phyloP scores from a whole-genome alignment of 2,888 invertebrate genomes.

The Abrostola triplasia region DNA sequence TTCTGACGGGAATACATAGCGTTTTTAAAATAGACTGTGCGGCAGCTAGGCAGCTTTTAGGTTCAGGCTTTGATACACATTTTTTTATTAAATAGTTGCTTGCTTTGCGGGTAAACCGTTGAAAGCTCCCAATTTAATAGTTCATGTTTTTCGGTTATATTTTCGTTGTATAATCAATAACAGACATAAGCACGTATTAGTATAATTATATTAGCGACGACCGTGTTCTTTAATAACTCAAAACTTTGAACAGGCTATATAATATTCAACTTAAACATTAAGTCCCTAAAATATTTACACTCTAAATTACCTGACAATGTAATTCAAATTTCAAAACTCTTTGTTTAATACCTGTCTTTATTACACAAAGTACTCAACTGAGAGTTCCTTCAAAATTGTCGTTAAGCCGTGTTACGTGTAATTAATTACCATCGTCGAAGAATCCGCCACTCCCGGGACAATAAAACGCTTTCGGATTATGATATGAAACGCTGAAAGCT shows the following conservation, averaged over 20 bases:
- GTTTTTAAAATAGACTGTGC: not conserved
- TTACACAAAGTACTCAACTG: constrained; percentile 66
- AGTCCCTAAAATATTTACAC: constrained; percentile 22
- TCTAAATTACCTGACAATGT: constrained; percentile 54
- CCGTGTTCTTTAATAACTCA: not conserved
- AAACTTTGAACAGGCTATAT: not conserved
- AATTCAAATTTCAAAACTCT: constrained; percentile 63
- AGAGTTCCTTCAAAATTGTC: constrained; percentile 68
- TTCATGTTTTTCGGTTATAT: too few relatives aligned
- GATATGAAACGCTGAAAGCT: constrained; percentile 84
- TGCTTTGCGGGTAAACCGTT: too few relatives aligned
- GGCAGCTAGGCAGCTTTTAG: too few relatives aligned
- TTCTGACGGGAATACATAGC: not conserved
- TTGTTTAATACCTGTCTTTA: constrained; percentile 66
- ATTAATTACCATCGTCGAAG: constrained; percentile 74
- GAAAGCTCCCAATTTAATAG: too few relatives aligned
- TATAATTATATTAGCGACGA: not conserved
- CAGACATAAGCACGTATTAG: not conserved
- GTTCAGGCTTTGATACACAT: too few relatives aligned
- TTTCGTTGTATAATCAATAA: too few relatives aligned
- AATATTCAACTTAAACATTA: constrained; percentile 11
- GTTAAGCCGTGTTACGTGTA: constrained; percentile 75
- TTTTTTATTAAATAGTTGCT: too few relatives aligned
- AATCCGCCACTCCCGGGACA: constrained; percentile 66
- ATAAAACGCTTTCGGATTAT: constrained; percentile 84